Evolutionary conservation across 2,888 invertebrate genomes (phyloP), one percentile per base, ranked within the genome.

Genomic region (Leptothorax acervorum): DNA sequence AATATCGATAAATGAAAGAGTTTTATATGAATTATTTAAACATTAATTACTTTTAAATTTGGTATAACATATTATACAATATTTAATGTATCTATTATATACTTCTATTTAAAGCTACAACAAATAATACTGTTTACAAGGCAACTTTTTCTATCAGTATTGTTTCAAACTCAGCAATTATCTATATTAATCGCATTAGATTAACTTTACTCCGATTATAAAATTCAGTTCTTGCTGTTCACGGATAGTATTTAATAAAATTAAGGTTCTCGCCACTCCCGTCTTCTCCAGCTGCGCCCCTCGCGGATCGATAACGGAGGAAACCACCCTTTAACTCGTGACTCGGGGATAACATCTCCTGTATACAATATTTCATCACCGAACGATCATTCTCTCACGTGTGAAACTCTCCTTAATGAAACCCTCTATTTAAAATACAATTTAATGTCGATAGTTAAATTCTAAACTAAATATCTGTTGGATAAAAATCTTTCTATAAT

Each of bases 181-280:
- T 65, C 11, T 39, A 28, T 18, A 53, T 62, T 75, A 62, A 51
- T 76, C 42, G n/a, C 28, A 42, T 45, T 28, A 28, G 28, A 66
- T 57, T 71, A 71, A 60, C 15, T 57, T 60, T 11, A 39, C 6
- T 45, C 0, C 45, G 18, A 60, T 23, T 23, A 23, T 71, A 12
- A 35, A 35, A 23, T 60, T 48, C 18, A 48, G 5, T 12, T 71
- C 39, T 65, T 53, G 12, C 23, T 23, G 15, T 15, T 45, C 55
- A 8, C 6, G 45, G 12, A 45, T 62, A 15, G n/a, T 53, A 73
- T 70, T 66, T 83, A 66, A 83, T 82, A 60, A 83, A 85, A 88
- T 89, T 79, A 85, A 81, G 79, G 82, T 79, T 63, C 75, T 85
- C 68, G 86, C 87, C 89, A 85, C 89, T 89, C 89, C 86, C 85